Percentiles rank a stretch among this genome's conserved stretches.
These are phyloP conservation scores for Parauchenoglanis ngamensis DNA, from an alignment of 2,797 vertebrate species.

Conservation along the genomic window DNA sequence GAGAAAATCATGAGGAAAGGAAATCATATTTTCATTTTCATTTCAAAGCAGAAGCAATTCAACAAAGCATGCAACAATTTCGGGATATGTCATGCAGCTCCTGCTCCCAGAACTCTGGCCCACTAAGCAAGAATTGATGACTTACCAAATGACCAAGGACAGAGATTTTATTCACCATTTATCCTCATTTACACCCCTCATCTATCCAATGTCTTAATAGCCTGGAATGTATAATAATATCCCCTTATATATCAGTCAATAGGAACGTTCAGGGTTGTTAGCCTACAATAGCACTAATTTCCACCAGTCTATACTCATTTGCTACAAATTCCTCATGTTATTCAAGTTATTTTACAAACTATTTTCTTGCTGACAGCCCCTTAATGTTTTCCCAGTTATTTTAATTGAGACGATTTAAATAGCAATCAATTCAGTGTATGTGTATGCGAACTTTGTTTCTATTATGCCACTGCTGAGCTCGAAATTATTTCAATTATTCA, in stretches of 20 bases:
- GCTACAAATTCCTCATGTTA: not conserved
- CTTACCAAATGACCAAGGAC: conserved; percentile 62
- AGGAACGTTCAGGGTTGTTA: conserved; percentile 48
- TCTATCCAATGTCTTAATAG: conserved; percentile 58
- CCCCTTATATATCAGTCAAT: conserved; percentile 49
- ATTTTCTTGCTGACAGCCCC: not conserved
- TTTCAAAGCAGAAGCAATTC: conserved; percentile 51
- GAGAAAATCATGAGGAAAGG: not conserved
- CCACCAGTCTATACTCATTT: conserved; percentile 34
- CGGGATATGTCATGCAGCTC: conserved; percentile 52
- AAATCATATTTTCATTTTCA: not conserved
- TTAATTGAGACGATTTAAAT: not conserved
- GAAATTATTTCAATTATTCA: conserved; percentile 20
- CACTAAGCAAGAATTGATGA: conserved; percentile 59
- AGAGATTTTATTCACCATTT: conserved; percentile 58
- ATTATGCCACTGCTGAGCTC: not conserved
- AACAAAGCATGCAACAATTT: conserved; percentile 53
- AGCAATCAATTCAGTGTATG: not conserved
- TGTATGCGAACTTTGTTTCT: not conserved
- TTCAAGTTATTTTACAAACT: conserved; percentile 10
- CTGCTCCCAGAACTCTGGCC: conserved; percentile 50
- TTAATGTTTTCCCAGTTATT: conserved; percentile 4
- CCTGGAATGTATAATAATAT: conserved; percentile 57
- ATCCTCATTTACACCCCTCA: conserved; percentile 58
- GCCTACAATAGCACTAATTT: conserved; percentile 53